Base-by-base conservation (phyloP, 2,888 invertebrate species). In the Athalia circularis region DNA sequence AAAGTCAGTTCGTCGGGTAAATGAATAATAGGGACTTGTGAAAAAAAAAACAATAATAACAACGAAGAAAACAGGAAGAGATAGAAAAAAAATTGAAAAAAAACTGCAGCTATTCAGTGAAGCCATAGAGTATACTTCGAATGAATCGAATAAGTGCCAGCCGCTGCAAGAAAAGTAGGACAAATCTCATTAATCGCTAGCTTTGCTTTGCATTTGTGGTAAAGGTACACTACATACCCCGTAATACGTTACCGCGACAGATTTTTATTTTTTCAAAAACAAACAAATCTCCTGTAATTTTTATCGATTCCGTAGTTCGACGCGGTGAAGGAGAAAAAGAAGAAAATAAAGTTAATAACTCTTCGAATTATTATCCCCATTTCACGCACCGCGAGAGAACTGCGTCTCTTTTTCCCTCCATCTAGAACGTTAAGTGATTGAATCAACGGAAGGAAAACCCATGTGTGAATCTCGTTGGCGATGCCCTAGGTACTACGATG, bases 101-200 rank as follows among this genome's bases (percentile, higher is more conserved):
- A 29, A 62, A 62, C 8, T 75, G 75, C 75, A 75, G 62, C 75
- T 47, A 64, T 48, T 13, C 29, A 29, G 62, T 52, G 75, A 75
- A 75, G 64, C 75, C 75, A 3, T 75, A 75, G 75, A 75, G 62
- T 48, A 62, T 15, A 61, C 61, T 48, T 64, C 62, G 61, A 64
- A 75, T 64, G 75, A 75, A 75, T 75, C 75, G 52, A 62, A 75
- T 75, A 75, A 75, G 75, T 64, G 62, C 62, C 48, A 75, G 75
- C 75, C 45, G 43, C 29, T 65, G 75, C 62, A 75, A 43, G 48
- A 43, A 61, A 75, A 62, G 75, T 75, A 75, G 75, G 52, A 64
- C 75, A 62, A 75, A 75, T 75, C 75, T 62, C 62, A 64, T 75
- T 75, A 75, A 75, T 64, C 75, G 65, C 65, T 47, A 47, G 50